Evolutionary conservation across 92 coral and sea anemone genomes (phyloP), one percentile per base, ranked within the genome.

Genomic region (Palythoa caribaeorum): DNA sequence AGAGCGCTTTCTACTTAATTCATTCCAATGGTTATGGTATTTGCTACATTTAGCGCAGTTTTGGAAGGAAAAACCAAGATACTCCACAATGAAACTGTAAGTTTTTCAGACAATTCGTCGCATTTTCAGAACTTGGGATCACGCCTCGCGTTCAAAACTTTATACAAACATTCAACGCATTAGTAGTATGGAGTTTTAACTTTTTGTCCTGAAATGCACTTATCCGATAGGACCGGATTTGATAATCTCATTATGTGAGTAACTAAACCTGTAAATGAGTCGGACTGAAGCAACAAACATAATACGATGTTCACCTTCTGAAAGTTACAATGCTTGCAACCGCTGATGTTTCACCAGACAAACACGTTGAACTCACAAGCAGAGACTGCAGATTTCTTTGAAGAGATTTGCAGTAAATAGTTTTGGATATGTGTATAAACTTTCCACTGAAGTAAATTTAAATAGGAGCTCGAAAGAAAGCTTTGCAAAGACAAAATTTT

Each of bases 381-480:
- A 16, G 71, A 65, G 71, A 65, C 21, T 17, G 21, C 36, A 17
- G 71, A 17, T 65, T 9, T 9, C 10, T 65, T 9, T 9, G 36
- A 65, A 65, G 6, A 17, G 71, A 65, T 20, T 65, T 65, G 71
- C 71, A 65, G 71, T 20, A 17, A 55, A 55, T 55, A 55, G 62
- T 55, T 55, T 55, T 65, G 71, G 36, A 65, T 65, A 65, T 65
- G 10, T 65, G 21, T 17, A 65, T 65, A 65, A 65, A 65, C 21
- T 17, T 65, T 65, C 16, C 71, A 65, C 62, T 55, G 62, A 55
- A 55, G 2, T 55, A 55, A 55, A 15, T 65, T 20, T 65, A 19
- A 7, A 17, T 65, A 65, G 71, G 71, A 17, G 71, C 71, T 65
- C 71, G 71, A 65, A 65, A 65, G 36, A 65, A 65, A 55, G 62